Evolutionary conservation across 2,113 vertebrate genomes (phyloP), one percentile per base, ranked within the genome.

Genomic region (Dipodomys stephensi): DNA sequence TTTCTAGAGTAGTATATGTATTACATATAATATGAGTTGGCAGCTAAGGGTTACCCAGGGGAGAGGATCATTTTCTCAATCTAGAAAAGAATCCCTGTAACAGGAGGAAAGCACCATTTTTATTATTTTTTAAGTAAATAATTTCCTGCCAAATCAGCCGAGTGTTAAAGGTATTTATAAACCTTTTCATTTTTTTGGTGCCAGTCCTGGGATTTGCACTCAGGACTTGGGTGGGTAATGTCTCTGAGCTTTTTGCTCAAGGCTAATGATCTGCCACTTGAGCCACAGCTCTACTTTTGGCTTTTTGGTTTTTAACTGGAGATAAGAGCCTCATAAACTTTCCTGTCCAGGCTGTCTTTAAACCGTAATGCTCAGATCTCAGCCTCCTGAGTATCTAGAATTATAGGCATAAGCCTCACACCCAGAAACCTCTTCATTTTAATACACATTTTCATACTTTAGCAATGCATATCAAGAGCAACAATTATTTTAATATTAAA

Each of bases 101-200:
- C 87, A 85, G 79, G 49, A 91, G 7, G 88, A n/a, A 3, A 89
- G 65, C 20, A 79, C 5, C 6, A 69, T 64, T 90, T 39, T 72
- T 89, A 83, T 69, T 83, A 65, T 95, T 92, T 92, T 83, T 53
- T 79, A 80, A 86, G 87, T 95, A 97, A 95, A 95, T 16, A 87
- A 85, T 85, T 86, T 82, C 73, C 89, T 89, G 69, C 32, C 92
- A 94, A 93, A 94, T 78, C 78, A 80, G 44, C 13, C 78, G 83
- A 90, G 30, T 88, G 32, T 72, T 95, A 89, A 91, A 95, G 77
- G 44, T 49, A 95, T 81, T 87, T 93, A 76, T 90, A 87, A 93
- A 71, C 60, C 30, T 93, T 65, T 88, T 85, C 53, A 79, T 57
- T 57, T 57, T 57, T 57, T 57, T 13, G 12, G 53, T 57, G 53